Base-by-base conservation (phyloP, 2,888 invertebrate genomes). In the Cryptus armator region DNA sequence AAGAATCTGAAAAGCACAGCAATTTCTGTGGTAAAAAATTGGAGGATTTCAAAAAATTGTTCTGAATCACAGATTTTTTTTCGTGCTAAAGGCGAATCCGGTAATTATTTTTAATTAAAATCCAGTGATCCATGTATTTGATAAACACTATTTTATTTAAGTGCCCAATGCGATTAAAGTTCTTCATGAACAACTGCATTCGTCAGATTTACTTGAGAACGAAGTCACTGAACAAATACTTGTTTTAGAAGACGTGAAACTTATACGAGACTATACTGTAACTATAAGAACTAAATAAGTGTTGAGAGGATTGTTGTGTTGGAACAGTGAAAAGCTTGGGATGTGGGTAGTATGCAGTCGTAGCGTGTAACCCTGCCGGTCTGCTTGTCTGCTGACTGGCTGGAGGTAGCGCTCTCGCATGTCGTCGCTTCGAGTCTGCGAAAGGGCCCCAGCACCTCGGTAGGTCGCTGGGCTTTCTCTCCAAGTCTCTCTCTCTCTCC, bases 301-400 rank as follows among this genome's bases (percentile, higher is more conserved):
- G 53, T 75, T 10, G 56, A 19, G 16, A 48, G 67, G 76, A 62
- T 75, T 80, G 80, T 77, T 77, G 68, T 71, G 56, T 84, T 37
- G 56, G 70, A 66, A 66, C 78, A 84, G 77, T 77, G 64, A 62
- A 75, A 78, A 81, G 68, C 66, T 75, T 46, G 78, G 78, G 83
- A 76, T 70, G 70, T 66, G 16, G 43, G 48, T 72, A 72, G 81
- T 53, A 37, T 67, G 78, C 74, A 71, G 76, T 51, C 46, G 70
- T 62, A 79, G 72, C 59, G 56, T 37, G 78, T 64, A 76, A 68
- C 68, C 51, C 79, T 70, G 71, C 76, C n/a, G 67, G 71, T 72
- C 66, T 70, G 53, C 56, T 70, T 75, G 75, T 79, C 78, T 71
- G 82, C 71, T 53, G 85, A 62, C 75, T 75, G 66, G 68, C 64